Evolutionary conservation across 64 coral and sea anemone species (phyloP), one percentile per base, ranked within the genome.

Genomic region (Actinia equina): DNA sequence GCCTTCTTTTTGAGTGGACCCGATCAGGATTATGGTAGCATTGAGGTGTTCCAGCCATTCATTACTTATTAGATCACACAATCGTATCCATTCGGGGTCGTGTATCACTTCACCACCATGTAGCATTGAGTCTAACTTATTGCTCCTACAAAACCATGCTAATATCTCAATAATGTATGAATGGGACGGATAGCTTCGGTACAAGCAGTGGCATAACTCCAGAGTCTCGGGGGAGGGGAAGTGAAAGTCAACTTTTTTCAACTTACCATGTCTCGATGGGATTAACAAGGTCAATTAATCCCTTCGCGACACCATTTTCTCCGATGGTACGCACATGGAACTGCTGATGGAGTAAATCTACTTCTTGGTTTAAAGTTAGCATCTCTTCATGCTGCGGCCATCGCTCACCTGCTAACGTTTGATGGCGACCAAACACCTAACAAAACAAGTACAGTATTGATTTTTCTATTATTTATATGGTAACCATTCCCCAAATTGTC

Each of bases 301-400:
- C 93, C 86, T 95, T 98, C 8, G 96, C 96, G 52, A 98, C 93
- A 19, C 96, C 96, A 67, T 98, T 98, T 86, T 98, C 96, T 44
- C 96, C 96, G 18, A 92, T 93, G 13, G 86, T 88, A 45, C 93
- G 71, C 43, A 98, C 90, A 49, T 98, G 96, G 87, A 91, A 98
- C 65, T 98, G 96, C 19, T 95, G 96, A 83, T 98, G 96, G 1
- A 98, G 20, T 17, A 57, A 54, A n/a, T 98, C 96, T 7, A 98
- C 96, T 51, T 92, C 86, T 55, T 89, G 85, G 45, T 98, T 95
- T 37, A 98, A 87, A 58, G 51, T 54, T 51, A 58, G 60, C 96
- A 98, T 98, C 22, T 90, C 93, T 43, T 88, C 76, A 54, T 98
- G 90, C 43, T 95, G 91, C 4, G 85, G 91, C 88, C 88, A 90